Evolutionary conservation across 2,113 vertebrate genomes (phyloP).

Genomic region (Reinhardtius hippoglossoides): DNA sequence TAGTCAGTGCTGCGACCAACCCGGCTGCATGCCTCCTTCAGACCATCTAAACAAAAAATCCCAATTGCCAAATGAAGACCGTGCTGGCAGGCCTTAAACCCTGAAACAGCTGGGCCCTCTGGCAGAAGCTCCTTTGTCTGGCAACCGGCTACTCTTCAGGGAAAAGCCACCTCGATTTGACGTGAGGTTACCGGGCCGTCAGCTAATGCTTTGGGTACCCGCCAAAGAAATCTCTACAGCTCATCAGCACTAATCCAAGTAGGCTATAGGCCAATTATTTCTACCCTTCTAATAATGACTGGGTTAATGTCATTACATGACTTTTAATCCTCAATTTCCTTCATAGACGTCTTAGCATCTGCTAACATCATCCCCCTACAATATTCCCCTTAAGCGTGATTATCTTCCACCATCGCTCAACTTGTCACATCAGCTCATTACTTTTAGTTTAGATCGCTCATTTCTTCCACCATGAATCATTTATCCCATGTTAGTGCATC

Average conservation of each 20-base stretch:
- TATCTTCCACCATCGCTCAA: slow-evolving; percentile 1
- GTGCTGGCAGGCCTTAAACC: neutral
- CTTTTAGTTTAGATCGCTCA: neutral
- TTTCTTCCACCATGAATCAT: neutral
- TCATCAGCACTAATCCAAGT: slow-evolving; percentile 6
- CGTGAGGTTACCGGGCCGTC: neutral
- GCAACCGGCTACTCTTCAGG: neutral
- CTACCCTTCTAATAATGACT: neutral
- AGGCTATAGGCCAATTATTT: neutral
- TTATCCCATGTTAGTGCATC: neutral
- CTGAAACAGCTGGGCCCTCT: slow-evolving; percentile 8
- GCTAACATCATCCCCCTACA: neutral
- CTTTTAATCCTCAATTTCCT: neutral
- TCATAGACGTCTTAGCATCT: neutral
- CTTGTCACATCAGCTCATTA: neutral
- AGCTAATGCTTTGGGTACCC: slow-evolving; percentile 1
- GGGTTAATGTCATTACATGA: neutral
- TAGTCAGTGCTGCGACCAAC: neutral
- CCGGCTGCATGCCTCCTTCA: neutral
- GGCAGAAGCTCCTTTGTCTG: neutral
- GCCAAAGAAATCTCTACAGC: neutral
- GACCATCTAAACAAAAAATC: neutral
- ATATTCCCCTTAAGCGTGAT: neutral
- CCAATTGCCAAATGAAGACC: neutral
- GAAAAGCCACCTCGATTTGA: slow-evolving; percentile 4